These are phyloP conservation scores for Conopomorpha cramerella DNA, from an alignment of 1,140 invertebrate genomes.

Conservation along the genomic window DNA sequence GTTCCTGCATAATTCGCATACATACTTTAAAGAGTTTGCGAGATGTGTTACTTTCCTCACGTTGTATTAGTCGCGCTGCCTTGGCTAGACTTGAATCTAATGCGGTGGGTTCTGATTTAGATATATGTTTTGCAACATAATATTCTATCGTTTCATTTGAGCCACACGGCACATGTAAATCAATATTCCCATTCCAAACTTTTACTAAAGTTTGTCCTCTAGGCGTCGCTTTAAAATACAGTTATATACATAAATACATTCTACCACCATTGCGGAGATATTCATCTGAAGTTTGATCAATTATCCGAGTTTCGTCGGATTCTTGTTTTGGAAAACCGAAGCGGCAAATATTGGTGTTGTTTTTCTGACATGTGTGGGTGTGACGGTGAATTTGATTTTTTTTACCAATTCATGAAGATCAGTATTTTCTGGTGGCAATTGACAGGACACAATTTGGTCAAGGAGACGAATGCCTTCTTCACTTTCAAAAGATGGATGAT, in stretches of 20 bases:
- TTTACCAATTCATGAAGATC: background rate
- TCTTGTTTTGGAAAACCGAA: slow-evolving; percentile 2
- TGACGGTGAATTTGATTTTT: slow-evolving; percentile 2
- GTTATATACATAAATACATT: too few relatives aligned
- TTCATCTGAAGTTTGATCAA: too few relatives aligned
- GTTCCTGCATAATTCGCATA: slow-evolving; percentile 13
- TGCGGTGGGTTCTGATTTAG: slow-evolving; percentile 28
- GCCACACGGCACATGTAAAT: slow-evolving; percentile 27
- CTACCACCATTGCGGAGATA: too few relatives aligned
- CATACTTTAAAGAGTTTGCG: slow-evolving; percentile 23
- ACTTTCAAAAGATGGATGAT: background rate
- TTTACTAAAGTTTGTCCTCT: too few relatives aligned
- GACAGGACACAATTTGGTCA: slow-evolving; percentile 2
- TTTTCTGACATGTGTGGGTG: slow-evolving; percentile 4
- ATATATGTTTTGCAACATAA: slow-evolving; percentile 40
- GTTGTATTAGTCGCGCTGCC: slow-evolving; percentile 16
- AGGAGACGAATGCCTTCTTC: background rate
- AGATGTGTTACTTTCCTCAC: slow-evolving; percentile 14
- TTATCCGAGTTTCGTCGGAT: background rate
- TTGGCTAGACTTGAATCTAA: slow-evolving; percentile 13
- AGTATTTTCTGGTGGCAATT: background rate
- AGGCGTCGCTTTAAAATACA: too few relatives aligned
- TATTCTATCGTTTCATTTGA: slow-evolving; percentile 27
- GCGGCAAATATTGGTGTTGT: background rate
- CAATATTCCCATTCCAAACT: too few relatives aligned